Conservation (phyloP, 2,888 invertebrate genomes). For the Nomada flava region DNA sequence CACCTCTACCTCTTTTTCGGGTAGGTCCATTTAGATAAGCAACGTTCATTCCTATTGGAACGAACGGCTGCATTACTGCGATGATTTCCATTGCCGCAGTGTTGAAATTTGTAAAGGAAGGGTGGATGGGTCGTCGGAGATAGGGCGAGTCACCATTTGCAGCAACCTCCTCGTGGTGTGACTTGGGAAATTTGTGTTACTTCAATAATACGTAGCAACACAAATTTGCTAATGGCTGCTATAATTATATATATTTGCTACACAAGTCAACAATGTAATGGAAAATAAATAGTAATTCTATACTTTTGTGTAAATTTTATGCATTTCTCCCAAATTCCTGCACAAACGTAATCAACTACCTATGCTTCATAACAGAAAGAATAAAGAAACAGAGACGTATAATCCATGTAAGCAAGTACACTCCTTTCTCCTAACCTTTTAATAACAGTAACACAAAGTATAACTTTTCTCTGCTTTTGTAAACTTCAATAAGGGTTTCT, state of each 20-base stretch:
- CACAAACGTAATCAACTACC: too few relatives aligned
- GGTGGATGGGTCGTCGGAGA: slow-evolving; percentile 46
- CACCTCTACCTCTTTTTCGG: slow-evolving; percentile 27
- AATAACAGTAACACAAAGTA: too few relatives aligned
- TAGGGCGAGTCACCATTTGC: slow-evolving; percentile 59
- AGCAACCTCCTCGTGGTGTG: slow-evolving; percentile 65
- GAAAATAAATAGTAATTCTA: too few relatives aligned
- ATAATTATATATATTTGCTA: background rate
- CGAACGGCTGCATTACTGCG: background rate
- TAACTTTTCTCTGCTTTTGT: too few relatives aligned
- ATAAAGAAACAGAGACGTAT: too few relatives aligned
- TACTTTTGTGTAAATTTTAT: background rate
- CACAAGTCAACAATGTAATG: too few relatives aligned
- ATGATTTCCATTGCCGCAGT: background rate
- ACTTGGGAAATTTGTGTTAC: slow-evolving; percentile 56
- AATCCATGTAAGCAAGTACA: too few relatives aligned
- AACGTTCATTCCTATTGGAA: background rate
- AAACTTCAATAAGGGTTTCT: too few relatives aligned
- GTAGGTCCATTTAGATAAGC: slow-evolving; percentile 2
- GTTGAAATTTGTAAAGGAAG: slow-evolving; percentile 31
- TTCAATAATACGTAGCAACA: background rate
- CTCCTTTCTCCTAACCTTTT: too few relatives aligned
- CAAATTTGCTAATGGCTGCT: slow-evolving; percentile 58
- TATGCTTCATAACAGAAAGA: too few relatives aligned
- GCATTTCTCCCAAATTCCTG: too few relatives aligned